Evolutionary conservation across 2,888 invertebrate genomes (phyloP), one percentile per base, ranked within the genome.

Genomic region (Stenichneumon culpator): DNA sequence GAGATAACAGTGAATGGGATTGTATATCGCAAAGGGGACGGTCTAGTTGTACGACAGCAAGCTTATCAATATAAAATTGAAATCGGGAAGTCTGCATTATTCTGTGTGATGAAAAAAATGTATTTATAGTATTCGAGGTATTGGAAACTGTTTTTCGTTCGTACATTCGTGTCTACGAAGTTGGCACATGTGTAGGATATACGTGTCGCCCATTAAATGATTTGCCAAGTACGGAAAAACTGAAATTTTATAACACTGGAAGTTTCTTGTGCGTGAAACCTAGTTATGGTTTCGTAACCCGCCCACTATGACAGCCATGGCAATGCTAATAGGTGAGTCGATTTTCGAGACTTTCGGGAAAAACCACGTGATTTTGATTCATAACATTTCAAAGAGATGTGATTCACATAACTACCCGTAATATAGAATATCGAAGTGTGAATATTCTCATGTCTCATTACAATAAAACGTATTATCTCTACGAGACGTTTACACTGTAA

Each of bases 1-100:
- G 22, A 83, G 39, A 36, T 78, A 25, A 32, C 63, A 16, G 47
- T 83, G 14, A 77, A 78, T 25, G 86, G 81, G 2, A 74, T 68
- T 14, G 28, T 14, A 9, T 83, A 78, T 44, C 65, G 52, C 28
- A 77, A 73, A 65, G 81, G 83, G 6, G 78, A 67, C 68, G 86
- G 80, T 44, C 16, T 86, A 47, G 57, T 86, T 7, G 57, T 81
- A 25, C 63, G 54, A n/a, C 68, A 78, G n/a, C 32, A 65, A 36
- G 78, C 63, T 1, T 86, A 83, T 57, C 80, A 83, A 50, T 74
- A 79, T 36, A 57, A 65, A 19, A 50, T 83, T n/a, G 36, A 70
- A 69, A 50, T 83, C n/a, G 86, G 86, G 32, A 72, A 63, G 78
- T 86, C 14, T 16, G n/a, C 50, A 52, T 79, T 14, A 28, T 83